Conservation (phyloP, 2,888 invertebrate species). For the Cordilura impudica region DNA sequence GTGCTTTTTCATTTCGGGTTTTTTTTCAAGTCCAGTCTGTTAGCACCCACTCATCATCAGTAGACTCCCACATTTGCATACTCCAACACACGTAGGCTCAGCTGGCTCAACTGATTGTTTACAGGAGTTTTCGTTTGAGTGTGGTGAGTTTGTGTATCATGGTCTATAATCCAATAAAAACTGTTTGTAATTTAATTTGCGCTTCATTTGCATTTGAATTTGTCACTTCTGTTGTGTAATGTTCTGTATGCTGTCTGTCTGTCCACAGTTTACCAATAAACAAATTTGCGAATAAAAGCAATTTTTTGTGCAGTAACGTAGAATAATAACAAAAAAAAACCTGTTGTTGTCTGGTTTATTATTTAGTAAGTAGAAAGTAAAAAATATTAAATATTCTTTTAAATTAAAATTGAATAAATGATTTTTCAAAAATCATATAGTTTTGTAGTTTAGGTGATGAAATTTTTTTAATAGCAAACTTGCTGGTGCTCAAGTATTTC, state of each 20-base stretch:
- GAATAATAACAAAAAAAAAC: conserved; percentile 53
- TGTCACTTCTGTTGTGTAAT: conserved; percentile 70
- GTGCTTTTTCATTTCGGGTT: conserved; percentile 50
- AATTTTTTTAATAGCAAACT: too few species aligned
- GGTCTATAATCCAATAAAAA: conserved; percentile 77
- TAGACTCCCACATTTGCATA: neutral
- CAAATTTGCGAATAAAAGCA: conserved; percentile 56
- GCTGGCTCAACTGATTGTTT: conserved; percentile 39
- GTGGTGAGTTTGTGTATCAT: conserved; percentile 46
- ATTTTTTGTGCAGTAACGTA: conserved; percentile 24
- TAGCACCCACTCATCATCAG: conserved; percentile 57
- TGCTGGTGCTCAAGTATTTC: too few species aligned
- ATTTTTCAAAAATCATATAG: too few species aligned
- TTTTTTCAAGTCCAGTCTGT: conserved; percentile 58
- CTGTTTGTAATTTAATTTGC: conserved; percentile 78
- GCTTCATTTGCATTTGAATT: conserved; percentile 78
- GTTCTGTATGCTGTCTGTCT: conserved; percentile 35
- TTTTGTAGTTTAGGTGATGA: too few species aligned
- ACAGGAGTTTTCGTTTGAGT: neutral
- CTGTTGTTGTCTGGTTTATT: conserved; percentile 56
- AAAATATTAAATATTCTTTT: neutral
- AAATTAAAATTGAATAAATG: too few species aligned
- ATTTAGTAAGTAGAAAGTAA: neutral
- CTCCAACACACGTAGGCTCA: conserved; percentile 51
- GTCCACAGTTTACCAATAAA: conserved; percentile 58